A percentile compares a stretch with the other conserved stretches of the same genome.
These are phyloP conservation scores for Istiophorus platypterus DNA, from an alignment of 2,113 vertebrate species.

Conservation along the genomic window DNA sequence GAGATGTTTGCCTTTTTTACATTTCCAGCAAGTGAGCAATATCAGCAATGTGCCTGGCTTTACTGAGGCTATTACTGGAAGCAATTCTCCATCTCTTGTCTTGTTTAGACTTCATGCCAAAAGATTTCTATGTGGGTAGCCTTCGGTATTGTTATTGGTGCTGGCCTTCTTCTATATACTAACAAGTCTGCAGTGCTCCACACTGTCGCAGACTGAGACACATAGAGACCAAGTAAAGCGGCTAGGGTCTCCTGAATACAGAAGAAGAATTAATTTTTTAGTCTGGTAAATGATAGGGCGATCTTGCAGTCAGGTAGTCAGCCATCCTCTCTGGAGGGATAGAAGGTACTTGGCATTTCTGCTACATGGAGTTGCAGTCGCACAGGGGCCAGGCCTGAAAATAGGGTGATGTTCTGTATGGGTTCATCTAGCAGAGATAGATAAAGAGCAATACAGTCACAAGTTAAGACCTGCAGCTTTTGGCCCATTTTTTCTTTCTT, in stretches of 20 bases:
- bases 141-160: conserved; percentile 62
- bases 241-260: conserved; percentile 45
- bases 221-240: conserved; percentile 48
- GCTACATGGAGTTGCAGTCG: conserved; percentile 19
- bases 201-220: conserved; percentile 28
- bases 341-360: conserved; percentile 53
- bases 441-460: not conserved
- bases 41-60: conserved; percentile 45
- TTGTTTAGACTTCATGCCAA: conserved; percentile 66
- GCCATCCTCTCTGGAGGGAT: conserved; percentile 36
- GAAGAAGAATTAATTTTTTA: conserved; percentile 47
- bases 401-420: conserved; percentile 20
- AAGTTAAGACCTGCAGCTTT: not conserved
- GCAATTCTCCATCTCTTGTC: conserved; percentile 23
- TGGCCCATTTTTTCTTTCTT: not conserved
- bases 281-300: conserved; percentile 47
- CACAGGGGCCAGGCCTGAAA: conserved; percentile 1
- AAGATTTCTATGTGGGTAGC: conserved; percentile 48
- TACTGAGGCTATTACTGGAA: conserved; percentile 38
- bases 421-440: not conserved
- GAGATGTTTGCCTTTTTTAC: conserved; percentile 48
- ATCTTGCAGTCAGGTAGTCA: conserved; percentile 8
- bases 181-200: conserved; percentile 30
- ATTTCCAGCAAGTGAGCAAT: conserved; percentile 50
- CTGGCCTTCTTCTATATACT: conserved; percentile 52